Conservation (phyloP, 2,113 vertebrate species). For the Cathartes aura region DNA sequence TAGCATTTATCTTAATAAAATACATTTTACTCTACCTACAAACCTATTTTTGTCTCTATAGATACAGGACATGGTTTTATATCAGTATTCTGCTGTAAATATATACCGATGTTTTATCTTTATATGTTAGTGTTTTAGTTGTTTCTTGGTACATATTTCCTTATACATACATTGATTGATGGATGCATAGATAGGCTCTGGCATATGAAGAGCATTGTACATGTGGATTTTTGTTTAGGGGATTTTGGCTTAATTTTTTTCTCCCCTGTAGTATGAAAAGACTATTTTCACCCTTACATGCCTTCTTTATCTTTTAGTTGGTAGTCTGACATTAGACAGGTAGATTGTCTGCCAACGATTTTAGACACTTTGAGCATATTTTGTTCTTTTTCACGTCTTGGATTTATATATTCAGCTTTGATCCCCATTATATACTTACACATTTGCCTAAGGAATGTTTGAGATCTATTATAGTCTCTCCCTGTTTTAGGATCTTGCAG, state of each 20-base stretch:
- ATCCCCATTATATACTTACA: background rate
- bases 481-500: background rate
- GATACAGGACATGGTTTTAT: background rate
- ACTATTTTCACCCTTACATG: background rate
- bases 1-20: background rate
- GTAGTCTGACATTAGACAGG: background rate
- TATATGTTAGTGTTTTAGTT: background rate
- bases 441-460: background rate
- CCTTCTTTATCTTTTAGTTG: background rate
- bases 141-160: background rate
- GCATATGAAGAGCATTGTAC: background rate
- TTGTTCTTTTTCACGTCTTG: background rate
- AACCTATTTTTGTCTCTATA: background rate
- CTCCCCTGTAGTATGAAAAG: background rate
- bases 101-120: background rate
- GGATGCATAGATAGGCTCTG: background rate
- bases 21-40: background rate
- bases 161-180: background rate
- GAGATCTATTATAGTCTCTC: background rate
- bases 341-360: background rate
- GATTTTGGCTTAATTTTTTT: background rate
- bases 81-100: background rate
- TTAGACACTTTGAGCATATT: background rate
- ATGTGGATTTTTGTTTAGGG: background rate
- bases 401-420: slow-evolving; percentile 3